Base-by-base conservation (phyloP, 1,140 invertebrate genomes). In the Frieseomelitta varia region DNA sequence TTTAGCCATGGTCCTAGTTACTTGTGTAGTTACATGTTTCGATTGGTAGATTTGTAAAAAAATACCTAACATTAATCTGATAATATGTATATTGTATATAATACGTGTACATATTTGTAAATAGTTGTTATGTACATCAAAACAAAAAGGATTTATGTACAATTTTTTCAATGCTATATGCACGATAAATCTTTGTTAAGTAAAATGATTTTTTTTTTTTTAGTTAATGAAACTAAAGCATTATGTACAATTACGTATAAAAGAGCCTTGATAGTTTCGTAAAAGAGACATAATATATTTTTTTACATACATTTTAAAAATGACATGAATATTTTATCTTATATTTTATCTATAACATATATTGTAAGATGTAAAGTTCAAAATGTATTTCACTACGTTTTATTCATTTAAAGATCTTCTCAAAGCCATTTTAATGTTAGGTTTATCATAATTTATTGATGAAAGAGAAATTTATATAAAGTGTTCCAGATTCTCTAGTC, bases 1-100 rank as follows among this genome's bases (percentile, higher is more conserved):
- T 81, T 27, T 61, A 39, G n/a, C 55, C 81, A 84, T 79, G 81
- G 76, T 84, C 76, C 75, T 79, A 61, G 19, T 19, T 83, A 69
- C 24, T 69, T 24, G 19, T 53, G 6, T 56, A 55, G 14, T 34
- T 71, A 15, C 1, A 53, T 34, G 2, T 83, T 34, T 2, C 8
- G 65, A 21, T 75, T 34, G 11, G 1, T 47, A 68, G 27, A 56
- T 30, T 19, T 77, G n/a, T 77, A 71, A 39, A 74, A 81, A 81
- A 8, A 58, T 30, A 27, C 39, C 51, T 47, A 67, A 56, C 55
- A 65, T 12, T 56, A 67, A 69, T 39, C 51, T 19, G 24, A 11
- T 51, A 24, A 47, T 68, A 69, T 83, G 39, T 61, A 69, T 69
- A 51, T 78, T 79, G 69, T 77, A 34, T 47, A 83, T 84, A 68